Evolutionary conservation across 2,888 invertebrate species (phyloP), one percentile per base, ranked within the genome.

Genomic region (Hydraecia micacea): DNA sequence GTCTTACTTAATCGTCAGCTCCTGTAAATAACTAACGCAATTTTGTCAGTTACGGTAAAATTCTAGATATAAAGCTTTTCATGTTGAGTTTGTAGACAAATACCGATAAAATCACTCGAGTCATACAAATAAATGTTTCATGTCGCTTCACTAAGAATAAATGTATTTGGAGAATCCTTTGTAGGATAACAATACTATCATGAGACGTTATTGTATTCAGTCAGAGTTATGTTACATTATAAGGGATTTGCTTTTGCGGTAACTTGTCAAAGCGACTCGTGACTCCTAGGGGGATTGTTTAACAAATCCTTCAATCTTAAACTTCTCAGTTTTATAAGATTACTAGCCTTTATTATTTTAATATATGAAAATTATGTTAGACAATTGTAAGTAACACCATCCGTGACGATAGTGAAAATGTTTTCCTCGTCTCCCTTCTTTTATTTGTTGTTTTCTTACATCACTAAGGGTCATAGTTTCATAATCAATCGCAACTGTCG

Each of bases 201-300:
- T 89, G 83, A 88, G 73, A 80, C 81, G 72, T 84, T 86, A 88
- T 86, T 84, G 86, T 88, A 80, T 89, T 88, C 79, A 75, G 73
- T 88, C 79, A 75, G 72, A 77, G 74, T 83, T 82, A 77, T 86
- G 79, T 85, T 79, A 83, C 74, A 77, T 78, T 81, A 77, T 78
- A 89, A 69, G 75, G 67, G 80, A 80, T 87, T 85, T 83, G 81
- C 88, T 87, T 77, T 77, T 73, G 81, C 88, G 77, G 83, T 74
- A 80, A 83, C 83, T 81, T 81, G 81, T 81, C 77, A 87, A 81
- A 83, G 80, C 70, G 68, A 73, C 76, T 82, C 69, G 77, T 75
- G 87, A 75, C 71, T 85, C 81, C 74, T 66, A 63, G 15, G 78
- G 72, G 77, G 76, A 81, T 79, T 78, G 83, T 83, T 75, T 71